Base-by-base conservation (phyloP, 2,888 invertebrate genomes). In the Callosobruchus maculatus region DNA sequence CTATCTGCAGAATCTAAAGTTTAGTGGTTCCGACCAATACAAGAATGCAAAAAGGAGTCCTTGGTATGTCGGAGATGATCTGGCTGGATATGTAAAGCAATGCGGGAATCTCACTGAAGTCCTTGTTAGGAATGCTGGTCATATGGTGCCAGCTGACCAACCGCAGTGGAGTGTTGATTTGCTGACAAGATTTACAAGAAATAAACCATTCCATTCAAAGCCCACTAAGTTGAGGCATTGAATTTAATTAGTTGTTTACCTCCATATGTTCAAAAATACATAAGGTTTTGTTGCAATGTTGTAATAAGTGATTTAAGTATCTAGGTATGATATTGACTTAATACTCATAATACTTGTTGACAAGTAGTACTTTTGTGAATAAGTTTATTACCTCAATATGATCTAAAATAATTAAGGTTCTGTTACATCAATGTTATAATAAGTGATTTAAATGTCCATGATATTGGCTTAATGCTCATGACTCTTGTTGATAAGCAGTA, bases 61-160 rank as follows among this genome's bases (percentile, higher is more conserved):
- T 71, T 96, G 95, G 96, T 88, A 88, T 73, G 91, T 94, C 5
- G 91, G 88, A 71, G 88, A 88, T 0, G 91, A 92, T 77, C 86
- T 95, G 9, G 95, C 95, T 0, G 95, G 95, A 0, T 95, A 94
- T 87, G 91, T 90, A 0, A 94, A 93, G 84, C 89, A 90, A 78
- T 92, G 91, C 5, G 92, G 92, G 0, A 92, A 93, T 82, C 86
- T 95, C 72, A 91, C 92, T 0, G 94, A 94, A 85, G 90, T 94
- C 1, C 85, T 95, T 86, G 92, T 95, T 0, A 88, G 95, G 75
- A 90, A 93, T 86, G 94, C 95, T 18, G 95, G 96, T 0, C 95
- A 95, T 82, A 93, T 95, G 93, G 93, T 94, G 9, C 94, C 95
- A 0, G 88, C 89, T 31, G 94, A 95, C 87, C 94, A 95, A 84